These are phyloP conservation scores for Cetonia aurata DNA, from an alignment of 2,888 invertebrate species.

Conservation along the genomic window DNA sequence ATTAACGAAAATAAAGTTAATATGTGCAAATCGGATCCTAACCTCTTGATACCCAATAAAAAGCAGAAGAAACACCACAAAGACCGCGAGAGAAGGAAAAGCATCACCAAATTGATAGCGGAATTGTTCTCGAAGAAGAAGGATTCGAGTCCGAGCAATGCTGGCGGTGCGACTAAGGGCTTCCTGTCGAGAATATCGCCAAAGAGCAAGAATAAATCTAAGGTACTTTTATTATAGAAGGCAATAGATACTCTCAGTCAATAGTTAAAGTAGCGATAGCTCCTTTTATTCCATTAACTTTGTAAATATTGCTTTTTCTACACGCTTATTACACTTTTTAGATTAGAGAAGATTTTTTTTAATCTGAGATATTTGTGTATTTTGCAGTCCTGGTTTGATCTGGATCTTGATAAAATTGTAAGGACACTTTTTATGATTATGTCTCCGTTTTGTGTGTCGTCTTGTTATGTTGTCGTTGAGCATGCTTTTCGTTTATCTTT, in stretches of 20 bases:
- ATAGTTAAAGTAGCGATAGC: background rate
- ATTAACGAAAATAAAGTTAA: conserved; percentile 48
- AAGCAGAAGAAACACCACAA: conserved; percentile 70
- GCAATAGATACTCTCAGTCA: background rate
- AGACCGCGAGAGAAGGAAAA: conserved; percentile 81
- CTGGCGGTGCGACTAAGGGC: conserved; percentile 63
- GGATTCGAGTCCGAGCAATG: conserved; percentile 57
- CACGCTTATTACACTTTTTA: background rate
- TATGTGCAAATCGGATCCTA: conserved; percentile 65
- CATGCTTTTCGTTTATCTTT: conserved; percentile 22
- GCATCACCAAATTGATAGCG: conserved; percentile 86
- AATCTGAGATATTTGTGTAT: conserved; percentile 46
- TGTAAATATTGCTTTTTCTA: conserved; percentile 19
- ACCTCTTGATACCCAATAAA: conserved; percentile 61
- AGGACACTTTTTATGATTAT: conserved; percentile 58
- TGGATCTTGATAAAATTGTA: conserved; percentile 65
- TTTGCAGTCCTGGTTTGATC: conserved; percentile 74
- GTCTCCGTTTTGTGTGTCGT: conserved; percentile 46
- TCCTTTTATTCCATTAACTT: background rate
- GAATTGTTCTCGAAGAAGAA: conserved; percentile 85
- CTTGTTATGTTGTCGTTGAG: conserved; percentile 30
- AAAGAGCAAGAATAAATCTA: conserved; percentile 74
- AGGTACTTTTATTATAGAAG: conserved; percentile 66
- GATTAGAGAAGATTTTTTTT: conserved; percentile 35
- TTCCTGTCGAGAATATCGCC: conserved; percentile 73